Evolutionary conservation across 2,888 invertebrate species (phyloP), one percentile per base, ranked within the genome.

Genomic region (Tridacna gigas): DNA sequence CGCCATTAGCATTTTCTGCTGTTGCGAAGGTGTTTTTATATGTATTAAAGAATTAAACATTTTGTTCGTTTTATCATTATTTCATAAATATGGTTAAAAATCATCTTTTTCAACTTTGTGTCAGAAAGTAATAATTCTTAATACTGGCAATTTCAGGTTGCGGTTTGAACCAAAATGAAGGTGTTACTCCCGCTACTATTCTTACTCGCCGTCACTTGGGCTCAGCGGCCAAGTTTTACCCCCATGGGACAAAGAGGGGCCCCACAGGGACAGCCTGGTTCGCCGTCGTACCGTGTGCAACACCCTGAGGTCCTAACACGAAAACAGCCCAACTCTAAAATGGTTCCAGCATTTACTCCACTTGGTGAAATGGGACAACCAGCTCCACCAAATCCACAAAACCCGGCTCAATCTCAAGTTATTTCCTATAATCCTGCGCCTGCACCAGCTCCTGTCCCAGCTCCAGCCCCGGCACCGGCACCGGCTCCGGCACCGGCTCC

Each of bases 291-390:
- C 26, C n/a, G 47, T 11, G 26, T 71, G 11, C 48, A 71, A 25
- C 71, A 71, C 22, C 71, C 71, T 25, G 47, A 28, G 12, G 71
- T 71, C 5, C 22, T 71, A 26, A 71, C 71, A 25, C 63, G 63
- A 13, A 25, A 22, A 25, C 25, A 51, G 25, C 28, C 47, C 4
- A 15, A 47, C 0, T n/a, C 51, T 2, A 0, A 26, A 25, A 67
- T 28, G 48, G 25, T 9, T 20, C 71, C 71, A 15, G n/a, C 25
- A 25, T 71, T 71, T 25, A 71, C 71, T 13, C 71, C 71, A 45
- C 71, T 71, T 12, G 71, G 71, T 20, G 25, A 71, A 47, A 28
- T 48, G 25, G 51, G 71, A 12, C 48, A 22, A 12, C n/a, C 45
- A 20, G n/a, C 69, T 28, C 18, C 45, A 5, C 69, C 45, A 18